Evolutionary conservation across 2,113 vertebrate species (phyloP).

Genomic region (Benitochromis conjunctus): DNA sequence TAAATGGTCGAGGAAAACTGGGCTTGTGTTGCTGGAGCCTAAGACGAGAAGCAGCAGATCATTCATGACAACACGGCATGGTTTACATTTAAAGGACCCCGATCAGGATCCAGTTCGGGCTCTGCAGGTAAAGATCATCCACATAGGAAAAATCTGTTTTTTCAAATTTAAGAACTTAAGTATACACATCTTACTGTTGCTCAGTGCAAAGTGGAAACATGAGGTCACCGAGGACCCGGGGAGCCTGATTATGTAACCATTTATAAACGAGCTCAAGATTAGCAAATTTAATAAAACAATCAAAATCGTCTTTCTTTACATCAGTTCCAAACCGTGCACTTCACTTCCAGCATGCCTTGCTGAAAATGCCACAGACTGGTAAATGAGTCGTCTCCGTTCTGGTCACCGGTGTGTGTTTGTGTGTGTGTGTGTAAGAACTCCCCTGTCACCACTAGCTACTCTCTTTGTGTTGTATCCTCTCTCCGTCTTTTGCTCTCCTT

Average conservation of each 20-base stretch:
- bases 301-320: background rate
- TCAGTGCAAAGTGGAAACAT: background rate
- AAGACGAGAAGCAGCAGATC: background rate
- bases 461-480: conserved; percentile 25
- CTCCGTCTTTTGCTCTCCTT: background rate
- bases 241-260: background rate
- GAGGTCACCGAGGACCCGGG: background rate
- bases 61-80: background rate
- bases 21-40: background rate
- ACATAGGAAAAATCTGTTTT: background rate
- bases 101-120: background rate
- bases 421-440: background rate
- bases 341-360: background rate
- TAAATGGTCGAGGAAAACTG: background rate
- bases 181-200: background rate
- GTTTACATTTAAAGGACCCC: background rate
- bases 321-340: background rate
- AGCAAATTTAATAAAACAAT: background rate
- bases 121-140: background rate
- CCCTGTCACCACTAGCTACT: conserved; percentile 1
- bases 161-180: background rate
- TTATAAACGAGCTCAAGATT: background rate
- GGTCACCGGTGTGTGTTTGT: background rate
- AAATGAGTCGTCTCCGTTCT: background rate
- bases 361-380: background rate